Base-by-base conservation (phyloP, 2,888 invertebrate genomes). In the Rhaphigaster nebulosa region DNA sequence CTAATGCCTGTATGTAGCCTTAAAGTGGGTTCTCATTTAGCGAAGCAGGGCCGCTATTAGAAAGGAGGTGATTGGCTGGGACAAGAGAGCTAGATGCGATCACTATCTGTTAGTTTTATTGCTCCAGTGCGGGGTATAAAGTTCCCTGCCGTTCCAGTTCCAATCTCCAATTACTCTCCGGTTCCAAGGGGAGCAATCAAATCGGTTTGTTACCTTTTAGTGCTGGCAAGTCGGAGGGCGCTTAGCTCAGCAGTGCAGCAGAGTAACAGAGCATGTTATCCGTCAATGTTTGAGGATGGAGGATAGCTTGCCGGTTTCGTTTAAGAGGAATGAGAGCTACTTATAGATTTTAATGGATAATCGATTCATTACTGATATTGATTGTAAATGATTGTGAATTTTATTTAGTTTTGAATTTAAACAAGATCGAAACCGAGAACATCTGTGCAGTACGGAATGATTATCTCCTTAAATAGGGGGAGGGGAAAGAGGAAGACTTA, bases 91-190 rank as follows among this genome's bases (percentile, higher is more conserved):
- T 65, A 29, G 65, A 65, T 13, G 29, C 65, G 65, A 76, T 76
- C 20, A 38, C 70, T 76, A 76, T 76, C 70, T 76, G 70, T 76
- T 38, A 76, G 70, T 76, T 76, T 76, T 76, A 76, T 76, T 76
- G 70, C 34, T 38, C 70, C 34, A 34, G 38, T 1, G 20, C 70
- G 70, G 23, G 70, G 15, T 38, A 76, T 76, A 76, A 76, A 76
- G 70, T 23, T 26, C 20, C 23, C 34, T 23, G 15, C 4, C 70
- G 8, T 2, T 76, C 20, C 70, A 38, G 70, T 38, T 23, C 18
- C 34, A 20, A 20, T 34, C 70, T 38, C 38, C 70, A 76, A 76
- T 76, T 76, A 76, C 70, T 76, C 70, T 38, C 38, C 70, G 38
- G 70, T 1, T 76, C 70, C 70, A 23, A 76, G 70, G 65, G 65